These are phyloP conservation scores for Amphiprion ocellaris DNA, from an alignment of 2,113 vertebrate species.

Conservation along the genomic window DNA sequence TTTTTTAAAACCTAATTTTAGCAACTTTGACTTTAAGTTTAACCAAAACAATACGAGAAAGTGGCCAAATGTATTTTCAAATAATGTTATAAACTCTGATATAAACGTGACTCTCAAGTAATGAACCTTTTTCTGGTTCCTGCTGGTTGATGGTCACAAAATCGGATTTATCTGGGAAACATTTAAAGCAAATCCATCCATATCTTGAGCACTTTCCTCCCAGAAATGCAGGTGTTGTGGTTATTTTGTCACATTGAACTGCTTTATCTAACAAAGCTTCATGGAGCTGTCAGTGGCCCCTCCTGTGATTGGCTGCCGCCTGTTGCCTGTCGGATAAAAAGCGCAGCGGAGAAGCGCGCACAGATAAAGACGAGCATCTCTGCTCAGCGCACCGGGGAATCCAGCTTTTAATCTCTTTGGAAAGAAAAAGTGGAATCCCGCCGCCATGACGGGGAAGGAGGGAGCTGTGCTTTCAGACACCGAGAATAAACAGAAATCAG, in stretches of 20 bases:
- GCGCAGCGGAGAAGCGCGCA: constrained; percentile 76
- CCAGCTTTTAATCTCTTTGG: constrained; percentile 37
- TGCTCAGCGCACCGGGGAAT: constrained; percentile 87
- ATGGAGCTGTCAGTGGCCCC: constrained; percentile 4
- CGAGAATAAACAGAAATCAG: constrained; percentile 87
- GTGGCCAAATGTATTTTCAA: too few species aligned
- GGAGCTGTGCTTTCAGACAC: constrained; percentile 86
- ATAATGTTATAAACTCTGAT: too few species aligned
- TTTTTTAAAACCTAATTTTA: too few species aligned
- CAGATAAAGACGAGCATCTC: constrained; percentile 58
- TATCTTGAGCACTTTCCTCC: background rate
- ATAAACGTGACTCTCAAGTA: too few species aligned
- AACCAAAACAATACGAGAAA: too few species aligned
- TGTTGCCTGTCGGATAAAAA: constrained; percentile 94
- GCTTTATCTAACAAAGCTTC: background rate
- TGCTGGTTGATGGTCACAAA: background rate
- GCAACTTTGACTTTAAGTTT: too few species aligned
- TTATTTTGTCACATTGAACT: background rate
- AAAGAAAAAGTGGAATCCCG: constrained; percentile 60
- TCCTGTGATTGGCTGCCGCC: constrained; percentile 91
- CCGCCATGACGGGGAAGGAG: constrained; percentile 92
- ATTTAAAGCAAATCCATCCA: background rate
- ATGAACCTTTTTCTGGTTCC: too few species aligned
- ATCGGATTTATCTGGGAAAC: background rate
- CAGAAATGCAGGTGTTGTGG: background rate